Evolutionary conservation across 2,113 vertebrate species (phyloP), one percentile per base, ranked within the genome.

Genomic region (Limanda limanda): DNA sequence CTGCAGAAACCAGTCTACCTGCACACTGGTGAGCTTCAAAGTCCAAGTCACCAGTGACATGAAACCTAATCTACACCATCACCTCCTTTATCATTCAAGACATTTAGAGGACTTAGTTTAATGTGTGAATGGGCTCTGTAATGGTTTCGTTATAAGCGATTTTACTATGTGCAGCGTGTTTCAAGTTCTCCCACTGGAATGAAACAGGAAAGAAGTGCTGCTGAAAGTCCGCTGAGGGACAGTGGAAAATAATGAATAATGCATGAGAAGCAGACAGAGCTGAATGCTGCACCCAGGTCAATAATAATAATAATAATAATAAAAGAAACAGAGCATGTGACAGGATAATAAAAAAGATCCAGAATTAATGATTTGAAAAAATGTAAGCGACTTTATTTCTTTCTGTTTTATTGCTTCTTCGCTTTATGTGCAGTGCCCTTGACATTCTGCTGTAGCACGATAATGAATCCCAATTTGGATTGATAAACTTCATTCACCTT

Each of bases 241-340:
- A 61, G 74, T 54, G 83, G 75, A 83, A 87, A 87, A 76, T 10
- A 82, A 88, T 90, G 72, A 92, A 93, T 90, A 89, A 93, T 93
- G 71, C 64, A 91, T 70, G 83, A 27, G 15, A 75, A 67, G 71
- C 6, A 17, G 63, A 67, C 54, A 24, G 60, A 82, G 59, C 67
- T 76, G 72, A 71, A 64, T 17, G 69, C 71, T 71, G 47, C 59
- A 45, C 27, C 69, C 13, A n/a, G 47, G 48, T 45, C 47, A 71
- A 45, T 24, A 54, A 40, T 52, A 67, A 68, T 17, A 37, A 21
- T 2, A 57, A 48, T 24, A 31, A 31, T 6, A 31, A 31, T 1
- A 31, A 31, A 31, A 31, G 31, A 31, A 31, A 31, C 6, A 7
- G 31, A 31, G 31, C 31, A 59, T 54, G 51, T 21, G 45, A 31